phyloP scores from a whole-genome alignment of 1,140 invertebrate species.

The Platorchestia sp. region DNA sequence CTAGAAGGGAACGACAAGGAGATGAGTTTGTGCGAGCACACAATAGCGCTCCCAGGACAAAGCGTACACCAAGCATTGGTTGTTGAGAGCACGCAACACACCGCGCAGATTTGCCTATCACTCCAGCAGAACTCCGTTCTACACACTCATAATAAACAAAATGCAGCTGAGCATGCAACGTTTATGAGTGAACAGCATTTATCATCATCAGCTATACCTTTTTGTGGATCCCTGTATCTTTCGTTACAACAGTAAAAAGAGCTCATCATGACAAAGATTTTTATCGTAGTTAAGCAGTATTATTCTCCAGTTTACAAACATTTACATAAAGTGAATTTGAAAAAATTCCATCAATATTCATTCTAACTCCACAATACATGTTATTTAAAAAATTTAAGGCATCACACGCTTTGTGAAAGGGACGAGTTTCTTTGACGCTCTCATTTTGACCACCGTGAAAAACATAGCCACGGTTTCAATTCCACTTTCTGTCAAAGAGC shows the following conservation, averaged over 20 bases:
- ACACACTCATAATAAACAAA: slow-evolving; percentile 27
- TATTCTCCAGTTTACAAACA: no score
- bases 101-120: slow-evolving; percentile 33
- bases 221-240: background rate
- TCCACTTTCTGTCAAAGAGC: background rate
- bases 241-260: no score
- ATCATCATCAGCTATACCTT: background rate
- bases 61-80: slow-evolving; percentile 27
- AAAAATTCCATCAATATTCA: no score
- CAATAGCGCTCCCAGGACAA: slow-evolving; percentile 46
- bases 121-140: background rate
- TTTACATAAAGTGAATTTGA: no score
- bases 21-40: slow-evolving; percentile 31
- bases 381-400: background rate
- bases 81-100: slow-evolving; percentile 30
- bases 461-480: background rate
- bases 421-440: background rate
- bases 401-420: background rate
- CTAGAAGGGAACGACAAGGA: slow-evolving; percentile 37
- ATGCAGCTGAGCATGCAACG: background rate
- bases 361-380: background rate
- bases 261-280: no score
- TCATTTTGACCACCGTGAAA: background rate
- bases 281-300: no score
- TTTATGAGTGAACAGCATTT: background rate